A percentile compares a stretch with the other conserved stretches of the same genome.
phyloP scores from a whole-genome alignment of 37 sponge, comb jelly and placozoan genomes.

The Halisarca cf. caerulea region DNA sequence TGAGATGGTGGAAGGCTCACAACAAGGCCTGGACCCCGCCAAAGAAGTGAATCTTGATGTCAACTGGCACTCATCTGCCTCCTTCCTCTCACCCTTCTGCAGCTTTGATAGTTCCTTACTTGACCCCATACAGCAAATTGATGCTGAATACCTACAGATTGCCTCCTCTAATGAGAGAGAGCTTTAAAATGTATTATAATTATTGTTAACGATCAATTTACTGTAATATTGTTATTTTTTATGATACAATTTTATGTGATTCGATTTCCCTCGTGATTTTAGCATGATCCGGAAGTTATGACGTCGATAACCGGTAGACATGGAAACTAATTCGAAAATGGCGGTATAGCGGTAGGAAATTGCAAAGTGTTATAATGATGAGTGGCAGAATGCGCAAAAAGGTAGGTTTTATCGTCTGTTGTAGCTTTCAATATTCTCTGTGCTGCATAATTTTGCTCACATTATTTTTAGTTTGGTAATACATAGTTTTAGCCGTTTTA shows the following conservation, averaged over 20 bases:
- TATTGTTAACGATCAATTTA: no score
- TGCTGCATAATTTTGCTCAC: no score
- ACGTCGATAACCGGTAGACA: not conserved
- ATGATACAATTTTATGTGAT: no score
- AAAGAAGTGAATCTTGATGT: constrained; percentile 36
- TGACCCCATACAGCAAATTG: not conserved
- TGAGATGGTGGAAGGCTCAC: constrained; percentile 68
- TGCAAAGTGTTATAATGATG: not conserved
- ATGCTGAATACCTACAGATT: not conserved
- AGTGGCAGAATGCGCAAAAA: not conserved
- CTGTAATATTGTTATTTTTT: not conserved
- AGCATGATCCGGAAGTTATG: not conserved
- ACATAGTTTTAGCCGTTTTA: no score
- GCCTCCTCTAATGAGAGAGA: no score
- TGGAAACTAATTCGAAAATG: constrained; percentile 18
- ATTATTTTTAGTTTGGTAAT: no score
- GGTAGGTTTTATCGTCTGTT: not conserved
- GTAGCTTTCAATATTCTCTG: not conserved
- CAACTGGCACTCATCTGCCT: not conserved
- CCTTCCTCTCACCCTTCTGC: not conserved
- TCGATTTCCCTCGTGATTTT: no score
- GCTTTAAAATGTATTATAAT: no score
- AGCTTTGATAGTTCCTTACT: not conserved
- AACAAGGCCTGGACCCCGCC: constrained; percentile 64
- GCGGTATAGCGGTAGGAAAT: not conserved